Evolutionary conservation across 2,113 vertebrate genomes (phyloP), one percentile per base, ranked within the genome.

Genomic region (Catharus minimus): DNA sequence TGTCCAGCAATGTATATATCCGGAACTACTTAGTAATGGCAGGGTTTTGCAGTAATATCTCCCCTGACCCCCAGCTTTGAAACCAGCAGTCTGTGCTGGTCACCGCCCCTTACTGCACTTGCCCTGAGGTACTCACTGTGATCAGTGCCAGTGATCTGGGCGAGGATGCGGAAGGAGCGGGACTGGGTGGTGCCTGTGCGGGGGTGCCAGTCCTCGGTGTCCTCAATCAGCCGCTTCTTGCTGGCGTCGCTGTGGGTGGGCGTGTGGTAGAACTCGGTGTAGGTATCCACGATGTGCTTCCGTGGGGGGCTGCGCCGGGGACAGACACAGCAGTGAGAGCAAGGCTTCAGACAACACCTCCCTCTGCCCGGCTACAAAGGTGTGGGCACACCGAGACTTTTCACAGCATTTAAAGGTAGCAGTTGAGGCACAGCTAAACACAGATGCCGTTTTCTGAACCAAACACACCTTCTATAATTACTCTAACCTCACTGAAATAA

Each of bases 141-240:
- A 94, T 99, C 99, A 0, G 99, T 99, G 89, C 99, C 99, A 0
- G 99, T 99, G 95, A 99, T 99, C 90, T 99, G 99, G 78, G 99
- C 99, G 50, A 99, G 98, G 95, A 99, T 99, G 44, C 98, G 98
- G 96, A 99, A 99, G 24, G 99, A 99, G 61, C 98, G 98, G 60
- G 99, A 99, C 96, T 99, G 99, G 61, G 98, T 99, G 11, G 99
- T 99, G 61, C 99, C 99, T 0, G 98, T 98, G 27, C 99, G 97
- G 0, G 99, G 99, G 16, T 97, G 98, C 99, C 99, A 99, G 92
- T 99, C 99, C 90, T 99, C 99, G 0, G 99, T 99, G 88, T 99
- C 99, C 82, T 99, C 98, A 18, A 97, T 99, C 95, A 99, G 97
- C 19, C 99, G 98, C 92, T 99, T 99, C 97, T 99, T 99, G 97